Evolutionary conservation across 1,140 invertebrate species (phyloP), one percentile per base, ranked within the genome.

Genomic region (Rhizoglyphus robini): DNA sequence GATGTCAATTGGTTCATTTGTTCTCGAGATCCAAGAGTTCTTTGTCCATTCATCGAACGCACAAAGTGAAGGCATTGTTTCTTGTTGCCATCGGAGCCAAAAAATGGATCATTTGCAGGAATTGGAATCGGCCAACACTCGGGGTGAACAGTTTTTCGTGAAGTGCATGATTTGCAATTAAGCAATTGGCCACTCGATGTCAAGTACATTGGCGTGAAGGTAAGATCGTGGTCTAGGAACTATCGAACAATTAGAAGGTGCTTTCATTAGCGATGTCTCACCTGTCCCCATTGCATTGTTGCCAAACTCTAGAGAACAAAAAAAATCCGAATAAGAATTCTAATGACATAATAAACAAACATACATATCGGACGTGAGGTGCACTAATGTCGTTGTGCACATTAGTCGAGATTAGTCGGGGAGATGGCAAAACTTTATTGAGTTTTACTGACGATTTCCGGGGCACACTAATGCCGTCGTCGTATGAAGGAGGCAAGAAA

Each of bases 51-150:
- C 63, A 95, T 76, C 32, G 89, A 93, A 73, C 92, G 84, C 81
- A 93, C 93, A 71, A 92, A 95, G 4, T 90, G 88, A 74, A 96
- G 88, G 73, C 92, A 96, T 65, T 92, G 80, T 34, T 86, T 80
- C 2, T 85, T 86, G 0, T 84, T 84, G 5, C 85, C 80, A 72
- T 92, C 90, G 63, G 75, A 70, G 8, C 78, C 77, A 73, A 81
- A 83, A 71, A 75, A 79, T 3, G 81, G 81, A 74, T 83, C 82
- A 46, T 74, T 75, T n/a, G 74, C 65, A 0, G 82, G 81, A 32
- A 83, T 77, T 8, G 72, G 70, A 63, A 83, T 83, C 1, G 81
- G 81, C 65, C 78, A 78, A 68, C 81, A 83, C 69, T 83, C 71
- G 0, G 89, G 88, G 75, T 93, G 90, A 0, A 92, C 88, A 0